phyloP scores from a whole-genome alignment of 2,888 invertebrate species.

The Hirtodrosophila duncani region DNA sequence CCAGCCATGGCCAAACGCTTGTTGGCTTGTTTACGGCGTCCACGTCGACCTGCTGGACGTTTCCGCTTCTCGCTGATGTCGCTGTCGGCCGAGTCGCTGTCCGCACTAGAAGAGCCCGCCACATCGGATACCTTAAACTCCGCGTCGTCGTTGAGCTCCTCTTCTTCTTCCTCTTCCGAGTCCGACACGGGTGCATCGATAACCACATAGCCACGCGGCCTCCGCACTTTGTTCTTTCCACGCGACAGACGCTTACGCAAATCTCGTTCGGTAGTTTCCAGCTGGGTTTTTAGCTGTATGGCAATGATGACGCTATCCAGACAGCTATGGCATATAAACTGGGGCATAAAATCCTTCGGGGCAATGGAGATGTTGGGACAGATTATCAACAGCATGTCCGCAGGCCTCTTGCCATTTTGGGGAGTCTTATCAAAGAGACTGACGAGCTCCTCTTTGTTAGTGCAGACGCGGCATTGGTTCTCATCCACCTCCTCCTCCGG shows the following conservation, averaged over 20 bases:
- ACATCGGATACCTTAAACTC: conserved; percentile 77
- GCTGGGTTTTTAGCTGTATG: conserved; percentile 74
- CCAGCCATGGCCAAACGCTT: conserved; percentile 36
- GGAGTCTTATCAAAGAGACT: conserved; percentile 72
- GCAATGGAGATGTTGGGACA: conserved; percentile 77
- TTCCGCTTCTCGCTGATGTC: conserved; percentile 66
- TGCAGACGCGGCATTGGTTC: conserved; percentile 77
- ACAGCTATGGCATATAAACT: conserved; percentile 77
- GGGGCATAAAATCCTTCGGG: conserved; percentile 78
- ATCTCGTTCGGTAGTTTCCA: conserved; percentile 77
- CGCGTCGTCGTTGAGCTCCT: conserved; percentile 73
- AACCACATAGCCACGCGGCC: conserved; percentile 76
- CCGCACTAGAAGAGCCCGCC: conserved; percentile 66
- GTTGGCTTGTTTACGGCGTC: conserved; percentile 46
- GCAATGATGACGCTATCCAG: conserved; percentile 76
- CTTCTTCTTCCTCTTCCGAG: conserved; percentile 69
- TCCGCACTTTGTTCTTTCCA: conserved; percentile 75
- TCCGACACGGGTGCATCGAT: conserved; percentile 77
- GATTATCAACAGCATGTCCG: conserved; percentile 77
- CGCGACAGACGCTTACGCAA: conserved; percentile 76
- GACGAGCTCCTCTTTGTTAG: conserved; percentile 66
- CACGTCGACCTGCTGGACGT: conserved; percentile 47
- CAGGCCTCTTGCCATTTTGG: conserved; percentile 67
- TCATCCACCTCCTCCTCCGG: conserved; percentile 67
- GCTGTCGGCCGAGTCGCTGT: conserved; percentile 71